Percentiles rank a stretch among this genome's conserved stretches.
Conservation (phyloP, 2,797 vertebrate genomes). For the Crax fasciolata region DNA sequence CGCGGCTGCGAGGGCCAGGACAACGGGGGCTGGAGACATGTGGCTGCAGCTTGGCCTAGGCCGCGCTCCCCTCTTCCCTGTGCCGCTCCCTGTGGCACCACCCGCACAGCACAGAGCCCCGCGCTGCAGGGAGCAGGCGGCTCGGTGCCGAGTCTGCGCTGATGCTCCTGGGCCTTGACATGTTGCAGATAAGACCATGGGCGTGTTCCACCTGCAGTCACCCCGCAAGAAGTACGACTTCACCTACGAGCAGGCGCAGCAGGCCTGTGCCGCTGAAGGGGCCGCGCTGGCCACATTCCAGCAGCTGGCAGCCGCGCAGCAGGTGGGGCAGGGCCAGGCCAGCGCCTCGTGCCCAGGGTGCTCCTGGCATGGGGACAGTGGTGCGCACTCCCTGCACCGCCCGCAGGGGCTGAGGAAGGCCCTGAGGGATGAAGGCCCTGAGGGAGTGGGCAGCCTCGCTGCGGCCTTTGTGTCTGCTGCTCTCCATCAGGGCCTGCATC, state of each 20-base stretch:
- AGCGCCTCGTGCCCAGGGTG: too few species aligned
- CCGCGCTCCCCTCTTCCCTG: not conserved
- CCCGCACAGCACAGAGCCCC: too few species aligned
- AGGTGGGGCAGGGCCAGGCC: constrained; percentile 81
- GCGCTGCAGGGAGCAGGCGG: too few species aligned
- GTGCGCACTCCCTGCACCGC: not conserved
- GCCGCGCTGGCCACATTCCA: constrained; percentile 87
- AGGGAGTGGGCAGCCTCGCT: not conserved
- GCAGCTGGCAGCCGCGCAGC: constrained; percentile 93
- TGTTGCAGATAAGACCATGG: constrained; percentile 89
- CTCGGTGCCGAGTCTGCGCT: not conserved
- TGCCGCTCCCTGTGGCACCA: not conserved
- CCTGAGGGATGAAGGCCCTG: too few species aligned
- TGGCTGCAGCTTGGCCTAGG: not conserved
- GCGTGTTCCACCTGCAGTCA: constrained; percentile 93
- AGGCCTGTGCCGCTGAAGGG: constrained; percentile 86
- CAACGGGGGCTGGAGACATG: not conserved
- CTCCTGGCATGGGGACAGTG: too few species aligned
- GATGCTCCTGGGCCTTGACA: not conserved
- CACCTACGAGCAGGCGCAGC: constrained; percentile 87
- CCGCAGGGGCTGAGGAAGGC: too few species aligned
- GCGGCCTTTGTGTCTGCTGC: not conserved
- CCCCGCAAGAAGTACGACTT: constrained; percentile 87
- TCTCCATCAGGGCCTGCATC: not conserved
- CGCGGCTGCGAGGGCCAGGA: too few species aligned